A percentile compares a stretch with the other conserved stretches of the same genome.
Evolutionary conservation across 2,797 vertebrate genomes (phyloP).

Genomic region (Erpetoichthys calabaricus): DNA sequence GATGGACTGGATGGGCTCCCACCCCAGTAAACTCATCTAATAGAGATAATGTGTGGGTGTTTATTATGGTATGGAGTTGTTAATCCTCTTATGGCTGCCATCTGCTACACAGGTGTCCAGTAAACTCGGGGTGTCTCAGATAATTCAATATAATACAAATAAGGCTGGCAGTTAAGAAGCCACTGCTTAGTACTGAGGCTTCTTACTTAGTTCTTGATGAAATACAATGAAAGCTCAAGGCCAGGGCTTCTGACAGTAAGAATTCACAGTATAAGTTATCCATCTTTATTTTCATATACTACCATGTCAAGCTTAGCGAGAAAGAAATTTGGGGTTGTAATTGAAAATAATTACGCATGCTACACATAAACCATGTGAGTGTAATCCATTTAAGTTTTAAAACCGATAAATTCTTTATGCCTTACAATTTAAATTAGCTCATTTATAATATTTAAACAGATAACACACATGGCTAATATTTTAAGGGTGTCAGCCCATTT

Average conservation of each 20-base stretch:
- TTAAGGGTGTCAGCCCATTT: slow-evolving; percentile 31
- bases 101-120: too few relatives aligned
- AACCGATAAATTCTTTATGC: slow-evolving; percentile 35
- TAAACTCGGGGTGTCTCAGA: too few relatives aligned
- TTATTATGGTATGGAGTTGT: too few relatives aligned
- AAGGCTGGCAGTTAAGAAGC: too few relatives aligned
- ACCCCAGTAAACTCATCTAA: too few relatives aligned
- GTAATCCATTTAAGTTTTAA: slow-evolving; percentile 34
- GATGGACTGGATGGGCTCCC: too few relatives aligned
- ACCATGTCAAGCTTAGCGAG: slow-evolving; percentile 2
- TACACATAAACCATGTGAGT: slow-evolving; percentile 23
- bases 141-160: too few relatives aligned
- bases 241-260: not conserved
- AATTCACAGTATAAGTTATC: not conserved
- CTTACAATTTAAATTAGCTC: slow-evolving; percentile 26
- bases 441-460: slow-evolving; percentile 42
- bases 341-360: slow-evolving; percentile 10
- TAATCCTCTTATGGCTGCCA: too few relatives aligned
- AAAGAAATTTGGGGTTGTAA: slow-evolving; percentile 3
- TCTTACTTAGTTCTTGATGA: too few relatives aligned
- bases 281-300: slow-evolving; percentile 2
- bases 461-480: slow-evolving; percentile 36
- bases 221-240: not conserved
- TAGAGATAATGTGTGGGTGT: too few relatives aligned
- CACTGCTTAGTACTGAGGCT: too few relatives aligned